phyloP scores from a whole-genome alignment of 2,888 invertebrate species.

The Coenonympha arcania region DNA sequence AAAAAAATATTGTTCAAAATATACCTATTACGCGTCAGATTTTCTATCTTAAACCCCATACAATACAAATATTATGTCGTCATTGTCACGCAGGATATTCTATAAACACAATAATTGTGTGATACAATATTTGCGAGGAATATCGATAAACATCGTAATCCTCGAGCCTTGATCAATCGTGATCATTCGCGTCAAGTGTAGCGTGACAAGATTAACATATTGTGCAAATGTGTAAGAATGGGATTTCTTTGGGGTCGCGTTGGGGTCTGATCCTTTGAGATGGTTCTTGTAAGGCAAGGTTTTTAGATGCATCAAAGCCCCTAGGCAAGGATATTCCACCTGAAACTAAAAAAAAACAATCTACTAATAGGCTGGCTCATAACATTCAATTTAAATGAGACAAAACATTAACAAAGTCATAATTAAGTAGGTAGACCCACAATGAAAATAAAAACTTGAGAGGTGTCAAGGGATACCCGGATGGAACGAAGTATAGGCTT shows the following conservation, averaged over 20 bases:
- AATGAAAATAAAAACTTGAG: too few relatives aligned
- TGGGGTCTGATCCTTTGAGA: neutral
- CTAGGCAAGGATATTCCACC: neutral
- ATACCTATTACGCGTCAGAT: slow-evolving; percentile 29
- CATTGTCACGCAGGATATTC: slow-evolving; percentile 51
- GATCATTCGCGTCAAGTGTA: slow-evolving; percentile 67
- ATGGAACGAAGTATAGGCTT: too few relatives aligned
- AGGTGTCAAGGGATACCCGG: too few relatives aligned
- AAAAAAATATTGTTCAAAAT: neutral
- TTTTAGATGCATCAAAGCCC: too few relatives aligned
- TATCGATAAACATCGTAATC: slow-evolving; percentile 70
- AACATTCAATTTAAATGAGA: too few relatives aligned
- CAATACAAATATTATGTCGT: slow-evolving; percentile 62
- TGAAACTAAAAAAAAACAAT: slow-evolving; percentile 2
- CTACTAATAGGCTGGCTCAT: too few relatives aligned
- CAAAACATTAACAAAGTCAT: too few relatives aligned
- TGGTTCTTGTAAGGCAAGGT: neutral
- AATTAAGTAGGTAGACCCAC: too few relatives aligned
- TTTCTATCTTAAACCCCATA: slow-evolving; percentile 38
- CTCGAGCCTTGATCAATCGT: slow-evolving; percentile 44
- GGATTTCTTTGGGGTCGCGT: slow-evolving; percentile 14
- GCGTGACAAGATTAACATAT: slow-evolving; percentile 65
- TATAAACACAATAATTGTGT: slow-evolving; percentile 31
- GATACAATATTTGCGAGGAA: slow-evolving; percentile 55
- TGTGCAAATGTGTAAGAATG: slow-evolving; percentile 48